These are phyloP conservation scores for Takifugu bimaculatus DNA, from an alignment of 2,113 vertebrate species.

Conservation along the genomic window DNA sequence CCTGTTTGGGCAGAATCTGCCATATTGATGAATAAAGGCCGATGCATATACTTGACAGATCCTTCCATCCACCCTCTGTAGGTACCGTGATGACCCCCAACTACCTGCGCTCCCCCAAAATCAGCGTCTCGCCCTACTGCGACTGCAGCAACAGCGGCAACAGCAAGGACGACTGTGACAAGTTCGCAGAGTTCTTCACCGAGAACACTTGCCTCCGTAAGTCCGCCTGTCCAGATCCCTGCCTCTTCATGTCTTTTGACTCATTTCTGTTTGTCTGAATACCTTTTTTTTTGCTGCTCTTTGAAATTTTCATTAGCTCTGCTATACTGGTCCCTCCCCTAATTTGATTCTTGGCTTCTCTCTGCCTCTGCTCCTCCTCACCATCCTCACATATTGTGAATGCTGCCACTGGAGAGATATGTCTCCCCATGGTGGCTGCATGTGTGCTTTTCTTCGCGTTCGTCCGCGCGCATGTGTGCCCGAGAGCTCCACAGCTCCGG, in stretches of 20 bases:
- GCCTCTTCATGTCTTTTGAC: background rate
- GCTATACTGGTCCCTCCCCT: conserved; percentile 9
- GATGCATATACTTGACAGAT: background rate
- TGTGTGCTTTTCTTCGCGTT: conserved; percentile 8
- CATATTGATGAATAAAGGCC: too few relatives aligned
- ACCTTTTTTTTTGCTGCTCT: background rate
- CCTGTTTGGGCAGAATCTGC: too few relatives aligned
- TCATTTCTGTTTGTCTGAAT: conserved; percentile 1
- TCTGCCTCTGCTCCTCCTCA: background rate
- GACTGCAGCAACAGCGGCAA: conserved; percentile 95
- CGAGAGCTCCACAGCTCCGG: conserved; percentile 35
- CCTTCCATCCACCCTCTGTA: conserved; percentile 6
- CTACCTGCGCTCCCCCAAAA: conserved; percentile 87
- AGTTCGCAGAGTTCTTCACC: conserved; percentile 90
- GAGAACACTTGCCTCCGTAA: conserved; percentile 95
- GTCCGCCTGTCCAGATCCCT: conserved; percentile 51
- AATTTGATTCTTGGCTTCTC: conserved; percentile 36
- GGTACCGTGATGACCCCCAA: conserved; percentile 97
- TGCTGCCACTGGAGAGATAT: background rate
- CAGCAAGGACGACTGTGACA: conserved; percentile 85
- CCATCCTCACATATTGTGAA: background rate
- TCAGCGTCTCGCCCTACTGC: conserved; percentile 94
- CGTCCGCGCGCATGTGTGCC: conserved; percentile 4
- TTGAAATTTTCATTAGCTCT: conserved; percentile 5
- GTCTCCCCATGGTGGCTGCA: background rate